These are phyloP conservation scores for Leiothrix lutea DNA, from an alignment of 2,113 vertebrate species.

Conservation along the genomic window DNA sequence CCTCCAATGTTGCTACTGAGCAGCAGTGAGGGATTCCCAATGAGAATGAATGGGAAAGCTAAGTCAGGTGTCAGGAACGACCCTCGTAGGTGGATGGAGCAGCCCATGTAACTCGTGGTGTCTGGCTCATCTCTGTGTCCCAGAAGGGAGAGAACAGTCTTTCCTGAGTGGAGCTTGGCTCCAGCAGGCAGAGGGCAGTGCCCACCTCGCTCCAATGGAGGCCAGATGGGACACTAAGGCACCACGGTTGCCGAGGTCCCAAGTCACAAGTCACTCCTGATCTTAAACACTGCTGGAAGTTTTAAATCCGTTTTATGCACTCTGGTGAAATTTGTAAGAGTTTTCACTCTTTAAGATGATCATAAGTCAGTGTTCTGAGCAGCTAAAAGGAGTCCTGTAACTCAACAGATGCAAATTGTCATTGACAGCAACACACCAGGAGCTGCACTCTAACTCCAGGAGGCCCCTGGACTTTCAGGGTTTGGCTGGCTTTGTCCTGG, in stretches of 20 bases:
- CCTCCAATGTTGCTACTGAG: background rate
- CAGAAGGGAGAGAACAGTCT: background rate
- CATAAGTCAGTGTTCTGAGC: rapidly evolving
- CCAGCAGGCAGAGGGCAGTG: background rate
- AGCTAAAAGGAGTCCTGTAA: background rate
- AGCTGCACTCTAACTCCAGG: background rate
- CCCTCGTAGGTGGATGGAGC: background rate
- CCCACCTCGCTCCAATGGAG: rapidly evolving
- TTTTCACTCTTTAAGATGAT: background rate
- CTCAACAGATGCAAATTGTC: background rate
- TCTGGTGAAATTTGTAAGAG: background rate
- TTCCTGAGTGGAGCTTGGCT: background rate
- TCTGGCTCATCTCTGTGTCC: background rate
- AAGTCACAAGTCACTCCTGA: background rate
- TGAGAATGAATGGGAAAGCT: background rate
- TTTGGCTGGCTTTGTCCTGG: background rate
- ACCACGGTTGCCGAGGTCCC: rapidly evolving
- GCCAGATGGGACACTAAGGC: rapidly evolving
- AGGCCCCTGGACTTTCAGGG: background rate
- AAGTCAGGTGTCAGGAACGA: background rate
- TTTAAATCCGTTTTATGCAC: background rate
- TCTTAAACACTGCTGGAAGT: background rate
- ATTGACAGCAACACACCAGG: background rate
- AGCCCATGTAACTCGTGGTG: rapidly evolving
- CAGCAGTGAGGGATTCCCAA: background rate